Evolutionary conservation across 2,113 vertebrate genomes (phyloP).

Genomic region (Malurus cyaneus): DNA sequence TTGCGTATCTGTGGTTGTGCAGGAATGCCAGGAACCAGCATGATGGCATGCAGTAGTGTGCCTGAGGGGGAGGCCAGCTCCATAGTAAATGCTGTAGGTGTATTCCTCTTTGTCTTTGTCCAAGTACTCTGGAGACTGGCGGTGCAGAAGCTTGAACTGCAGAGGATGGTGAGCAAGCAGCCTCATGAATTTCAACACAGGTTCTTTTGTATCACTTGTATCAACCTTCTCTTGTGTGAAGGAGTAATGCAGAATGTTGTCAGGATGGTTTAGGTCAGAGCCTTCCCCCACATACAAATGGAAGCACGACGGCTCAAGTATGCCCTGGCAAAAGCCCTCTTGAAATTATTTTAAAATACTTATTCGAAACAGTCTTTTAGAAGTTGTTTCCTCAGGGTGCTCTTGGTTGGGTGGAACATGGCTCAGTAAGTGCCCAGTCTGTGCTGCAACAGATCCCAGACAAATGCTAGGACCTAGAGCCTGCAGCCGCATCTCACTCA

Average conservation of each 20-base stretch:
- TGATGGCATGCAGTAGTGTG: background rate
- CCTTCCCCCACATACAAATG: rapidly evolving
- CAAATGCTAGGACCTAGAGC: background rate
- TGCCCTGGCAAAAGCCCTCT: background rate
- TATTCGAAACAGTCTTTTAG: background rate
- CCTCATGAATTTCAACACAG: conserved; percentile 83
- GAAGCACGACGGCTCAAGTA: too few relatives aligned
- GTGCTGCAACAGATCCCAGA: background rate
- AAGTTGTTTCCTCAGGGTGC: background rate
- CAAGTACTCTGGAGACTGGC: conserved; percentile 83
- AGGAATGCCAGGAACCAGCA: background rate
- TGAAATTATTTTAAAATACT: background rate
- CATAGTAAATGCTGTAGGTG: conserved; percentile 85
- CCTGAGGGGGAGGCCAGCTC: too few relatives aligned
- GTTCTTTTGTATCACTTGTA: conserved; percentile 83
- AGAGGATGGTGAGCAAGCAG: conserved; percentile 84
- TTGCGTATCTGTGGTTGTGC: background rate
- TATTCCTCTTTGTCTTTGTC: conserved; percentile 81
- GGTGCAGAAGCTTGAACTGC: conserved; percentile 82
- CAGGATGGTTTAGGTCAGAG: background rate
- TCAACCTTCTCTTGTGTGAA: background rate
- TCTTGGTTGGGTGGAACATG: background rate
- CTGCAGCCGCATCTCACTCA: background rate
- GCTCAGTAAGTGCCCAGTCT: background rate
- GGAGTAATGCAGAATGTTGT: background rate